Base-by-base conservation (phyloP, 92 coral and sea anemone genomes). In the Actinostola sp. region DNA sequence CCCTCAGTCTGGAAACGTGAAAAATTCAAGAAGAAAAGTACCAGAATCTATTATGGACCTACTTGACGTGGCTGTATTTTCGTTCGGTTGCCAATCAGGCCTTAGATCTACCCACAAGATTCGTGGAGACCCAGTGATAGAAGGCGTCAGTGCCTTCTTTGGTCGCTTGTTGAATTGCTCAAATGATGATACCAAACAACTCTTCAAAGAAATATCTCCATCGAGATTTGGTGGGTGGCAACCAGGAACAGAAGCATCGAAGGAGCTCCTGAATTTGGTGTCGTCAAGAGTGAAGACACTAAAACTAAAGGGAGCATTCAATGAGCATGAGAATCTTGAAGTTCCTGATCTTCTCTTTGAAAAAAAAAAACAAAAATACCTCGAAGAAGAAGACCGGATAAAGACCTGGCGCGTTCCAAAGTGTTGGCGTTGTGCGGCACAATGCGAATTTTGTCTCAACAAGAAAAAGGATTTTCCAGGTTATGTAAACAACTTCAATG, bases 401-500 rank as follows among this genome's bases (percentile, higher is more conserved):
- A 68, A 24, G 19, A 31, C 38, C 0, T 11, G 2, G 1, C 28
- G 16, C 14, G 21, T 28, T 28, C 82, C 82, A 17, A 53, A 24
- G 21, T 81, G 86, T 55, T 81, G 81, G 86, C 42, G 86, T 14
- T 81, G 86, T 61, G 42, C 63, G 61, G 67, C 73, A 17, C 73
- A 30, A 28, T 81, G 87, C 64, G 49, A 61, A 6, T 82, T 73
- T 52, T 82, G 87, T n/a, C n/a, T n/a, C n/a, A n/a, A n/a, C n/a
- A n/a, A n/a, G n/a, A n/a, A n/a, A n/a, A n/a, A n/a, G n/a, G n/a
- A n/a, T n/a, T n/a, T n/a, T n/a, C n/a, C n/a, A n/a, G n/a, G n/a
- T n/a, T n/a, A n/a, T n/a, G n/a, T n/a, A n/a, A n/a, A n/a, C n/a
- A n/a, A n/a, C n/a, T n/a, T n/a, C n/a, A n/a, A n/a, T n/a, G n/a